phyloP scores from a whole-genome alignment of 2,888 invertebrate genomes.

The Ophion obscuratus region DNA sequence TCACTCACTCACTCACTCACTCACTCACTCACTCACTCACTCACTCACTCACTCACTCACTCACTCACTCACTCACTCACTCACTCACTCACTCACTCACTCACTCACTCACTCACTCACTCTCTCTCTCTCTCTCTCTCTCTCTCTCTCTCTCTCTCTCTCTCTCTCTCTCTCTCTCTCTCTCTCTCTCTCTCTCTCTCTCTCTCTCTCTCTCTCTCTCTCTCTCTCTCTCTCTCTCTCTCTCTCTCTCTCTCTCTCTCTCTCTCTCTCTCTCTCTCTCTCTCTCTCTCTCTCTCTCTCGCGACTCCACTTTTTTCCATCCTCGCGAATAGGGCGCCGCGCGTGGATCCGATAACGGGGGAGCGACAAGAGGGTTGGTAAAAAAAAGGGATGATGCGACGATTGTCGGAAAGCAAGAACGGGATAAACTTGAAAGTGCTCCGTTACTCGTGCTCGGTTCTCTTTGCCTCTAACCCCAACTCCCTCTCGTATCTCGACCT shows the following conservation, averaged over 20 bases:
- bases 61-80: too few relatives aligned
- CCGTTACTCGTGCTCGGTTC: constrained; percentile 48
- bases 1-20: too few relatives aligned
- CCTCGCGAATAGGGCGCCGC: constrained; percentile 16
- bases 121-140: too few relatives aligned
- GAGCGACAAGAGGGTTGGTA: constrained; percentile 9
- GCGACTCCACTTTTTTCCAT: not conserved
- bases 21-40: too few relatives aligned
- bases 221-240: too few relatives aligned
- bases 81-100: too few relatives aligned
- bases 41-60: too few relatives aligned
- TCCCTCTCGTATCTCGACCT: constrained; percentile 62
- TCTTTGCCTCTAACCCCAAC: not conserved
- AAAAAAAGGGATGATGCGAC: constrained; percentile 18
- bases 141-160: too few relatives aligned
- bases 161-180: too few relatives aligned
- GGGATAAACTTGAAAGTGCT: constrained; percentile 47
- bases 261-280: constrained; percentile 3
- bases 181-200: too few relatives aligned
- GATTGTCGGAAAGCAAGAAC: constrained; percentile 15
- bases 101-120: too few relatives aligned
- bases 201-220: too few relatives aligned
- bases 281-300: constrained; percentile 8
- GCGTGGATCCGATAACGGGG: constrained; percentile 51
- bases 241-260: constrained; percentile 27